A percentile compares a stretch with the other conserved stretches of the same genome.
These are phyloP conservation scores for Microctenopoma lineatum DNA, from an alignment of 2,797 vertebrate genomes.

Conservation along the genomic window DNA sequence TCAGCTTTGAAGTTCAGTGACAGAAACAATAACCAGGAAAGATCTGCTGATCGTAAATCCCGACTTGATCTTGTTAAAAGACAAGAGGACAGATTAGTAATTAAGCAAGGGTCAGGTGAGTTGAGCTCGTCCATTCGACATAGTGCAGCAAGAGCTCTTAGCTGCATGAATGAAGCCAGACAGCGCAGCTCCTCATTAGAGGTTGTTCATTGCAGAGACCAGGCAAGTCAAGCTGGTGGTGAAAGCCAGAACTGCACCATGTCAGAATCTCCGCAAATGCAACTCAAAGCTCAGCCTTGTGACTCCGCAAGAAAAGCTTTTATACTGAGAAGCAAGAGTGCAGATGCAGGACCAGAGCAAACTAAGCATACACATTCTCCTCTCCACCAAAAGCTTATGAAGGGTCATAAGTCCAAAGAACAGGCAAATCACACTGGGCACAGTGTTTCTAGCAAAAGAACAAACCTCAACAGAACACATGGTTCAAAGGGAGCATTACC, in stretches of 20 bases:
- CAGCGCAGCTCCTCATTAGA: slow-evolving; percentile 80
- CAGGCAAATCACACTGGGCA: slow-evolving; percentile 70
- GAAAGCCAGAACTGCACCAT: slow-evolving; percentile 60
- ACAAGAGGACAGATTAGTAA: slow-evolving; percentile 42
- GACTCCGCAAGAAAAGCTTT: slow-evolving; percentile 75
- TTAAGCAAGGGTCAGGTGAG: slow-evolving; percentile 48
- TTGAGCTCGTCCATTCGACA: slow-evolving; percentile 49
- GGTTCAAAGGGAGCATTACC: slow-evolving; percentile 81
- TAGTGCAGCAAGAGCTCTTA: slow-evolving; percentile 66
- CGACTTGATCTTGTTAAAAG: slow-evolving; percentile 73
- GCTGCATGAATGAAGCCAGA: slow-evolving; percentile 69
- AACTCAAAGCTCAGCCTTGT: slow-evolving; percentile 71
- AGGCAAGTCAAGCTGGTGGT: slow-evolving; percentile 68
- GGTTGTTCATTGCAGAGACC: slow-evolving; percentile 72
- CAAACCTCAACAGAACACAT: slow-evolving; percentile 82
- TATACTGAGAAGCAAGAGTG: slow-evolving; percentile 68
- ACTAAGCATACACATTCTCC: slow-evolving; percentile 76
- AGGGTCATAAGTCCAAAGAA: slow-evolving; percentile 75
- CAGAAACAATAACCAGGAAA: slow-evolving; percentile 77
- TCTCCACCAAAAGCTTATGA: slow-evolving; percentile 83
- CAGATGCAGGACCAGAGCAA: slow-evolving; percentile 75
- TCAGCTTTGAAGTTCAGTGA: slow-evolving; percentile 62
- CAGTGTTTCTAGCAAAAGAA: slow-evolving; percentile 74
- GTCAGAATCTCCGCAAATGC: slow-evolving; percentile 76
- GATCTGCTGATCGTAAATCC: slow-evolving; percentile 74